Evolutionary conservation across 2,888 invertebrate genomes (phyloP), one percentile per base, ranked within the genome.

Genomic region (Pycnomerus fuliginosus): DNA sequence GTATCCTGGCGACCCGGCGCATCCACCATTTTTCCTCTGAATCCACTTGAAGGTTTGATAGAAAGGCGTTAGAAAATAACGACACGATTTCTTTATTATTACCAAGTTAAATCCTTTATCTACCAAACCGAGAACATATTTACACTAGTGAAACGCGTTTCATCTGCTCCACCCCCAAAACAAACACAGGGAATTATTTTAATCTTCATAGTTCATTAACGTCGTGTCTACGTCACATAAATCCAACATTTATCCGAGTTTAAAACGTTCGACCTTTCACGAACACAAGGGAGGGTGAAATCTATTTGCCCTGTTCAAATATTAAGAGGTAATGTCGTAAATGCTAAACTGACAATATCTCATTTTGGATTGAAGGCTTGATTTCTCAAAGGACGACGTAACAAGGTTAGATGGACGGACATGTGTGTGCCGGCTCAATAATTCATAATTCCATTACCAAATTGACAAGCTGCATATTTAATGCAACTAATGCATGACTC

Each of bases 231-330:
- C 47, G 35, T 36, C 44, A 44, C 43, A 50, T 48, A 45, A 48
- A 55, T 48, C 48, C 40, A 50, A 46, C 48, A 48, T 52, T 55
- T 52, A 47, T 47, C 46, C 42, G 52, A 52, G 45, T 52, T 56
- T 50, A 48, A 52, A 53, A 44, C 45, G 20, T 33, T 44, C 48
- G 47, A 52, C 49, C 52, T 52, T 45, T 46, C 31, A 20, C 4
- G 4, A 23, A 38, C 36, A 29, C 41, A 34, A 38, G 44, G 40
- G 59, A 56, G 56, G 59, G 59, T 48, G 52, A 60, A 62, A 58
- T 63, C 64, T 62, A 62, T 64, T 64, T 61, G 56, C 55, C 53
- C 48, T 61, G 60, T 54, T 64, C 62, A 65, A 65, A 65, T 62
- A 65, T 65, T 65, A 61, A 64, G 55, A 55, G 47, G 38, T 30